A percentile compares a stretch with the other conserved stretches of the same genome.
phyloP scores from a whole-genome alignment of 2,888 invertebrate genomes.

The Drosophila neoperkinsi region DNA sequence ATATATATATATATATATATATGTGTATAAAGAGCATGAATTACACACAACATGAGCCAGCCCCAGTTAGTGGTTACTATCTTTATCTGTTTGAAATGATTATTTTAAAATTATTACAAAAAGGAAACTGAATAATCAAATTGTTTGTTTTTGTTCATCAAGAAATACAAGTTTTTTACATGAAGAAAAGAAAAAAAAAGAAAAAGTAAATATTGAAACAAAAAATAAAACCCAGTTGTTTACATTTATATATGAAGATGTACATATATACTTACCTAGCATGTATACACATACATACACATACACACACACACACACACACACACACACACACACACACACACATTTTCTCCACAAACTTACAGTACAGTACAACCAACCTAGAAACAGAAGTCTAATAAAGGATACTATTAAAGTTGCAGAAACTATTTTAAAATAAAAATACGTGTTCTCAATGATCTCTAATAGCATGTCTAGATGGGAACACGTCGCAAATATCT shows the following conservation, averaged over 20 bases:
- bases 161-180: slow-evolving; percentile 77
- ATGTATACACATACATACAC: slow-evolving; percentile 14
- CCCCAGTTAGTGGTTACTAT: slow-evolving; percentile 61
- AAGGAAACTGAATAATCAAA: slow-evolving; percentile 71
- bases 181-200: slow-evolving; percentile 62
- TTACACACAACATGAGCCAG: slow-evolving; percentile 11
- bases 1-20: background rate
- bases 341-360: slow-evolving; percentile 31
- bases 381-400: slow-evolving; percentile 52
- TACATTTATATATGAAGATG: slow-evolving; percentile 61
- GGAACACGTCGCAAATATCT: background rate
- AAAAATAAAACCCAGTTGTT: slow-evolving; percentile 61
- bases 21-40: slow-evolving; percentile 2
- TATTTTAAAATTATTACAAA: slow-evolving; percentile 70
- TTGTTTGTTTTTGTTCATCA: slow-evolving; percentile 78
- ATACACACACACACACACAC: too few species aligned
- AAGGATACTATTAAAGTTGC: slow-evolving; percentile 76
- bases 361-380: slow-evolving; percentile 61
- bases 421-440: slow-evolving; percentile 66
- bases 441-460: slow-evolving; percentile 31
- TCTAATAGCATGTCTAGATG: background rate
- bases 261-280: slow-evolving; percentile 17
- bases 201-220: slow-evolving; percentile 68
- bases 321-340: slow-evolving; percentile 9
- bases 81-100: slow-evolving; percentile 75